Conservation (phyloP, 2,888 invertebrate genomes). For the Carterocephalus palaemon region DNA sequence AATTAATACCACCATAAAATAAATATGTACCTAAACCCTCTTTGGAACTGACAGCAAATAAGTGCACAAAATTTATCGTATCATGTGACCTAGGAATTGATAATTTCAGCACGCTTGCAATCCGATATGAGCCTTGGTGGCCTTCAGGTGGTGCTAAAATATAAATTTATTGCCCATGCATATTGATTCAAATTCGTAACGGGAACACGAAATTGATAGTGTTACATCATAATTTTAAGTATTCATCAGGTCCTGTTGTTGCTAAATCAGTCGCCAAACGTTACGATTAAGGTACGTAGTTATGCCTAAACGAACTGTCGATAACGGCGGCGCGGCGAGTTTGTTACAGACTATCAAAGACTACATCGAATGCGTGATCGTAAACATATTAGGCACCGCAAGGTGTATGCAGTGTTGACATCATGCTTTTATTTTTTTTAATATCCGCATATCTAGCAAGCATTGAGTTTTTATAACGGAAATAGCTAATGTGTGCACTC, state of each 20-base stretch:
- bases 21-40: too few species aligned
- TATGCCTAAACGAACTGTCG: conserved; percentile 9
- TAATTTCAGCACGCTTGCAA: conserved; percentile 11
- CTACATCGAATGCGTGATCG: conserved; percentile 9
- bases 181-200: conserved; percentile 23
- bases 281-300: conserved; percentile 6
- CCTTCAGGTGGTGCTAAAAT: conserved; percentile 15
- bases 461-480: too few species aligned
- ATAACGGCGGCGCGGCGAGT: not conserved
- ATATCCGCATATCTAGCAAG: too few species aligned
- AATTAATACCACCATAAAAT: too few species aligned
- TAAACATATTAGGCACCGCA: conserved; percentile 5
- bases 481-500: too few species aligned
- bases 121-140: not conserved
- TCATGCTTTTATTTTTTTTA: too few species aligned
- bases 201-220: conserved; percentile 35
- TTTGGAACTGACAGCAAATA: too few species aligned
- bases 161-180: conserved; percentile 23
- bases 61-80: not conserved
- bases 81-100: conserved; percentile 4
- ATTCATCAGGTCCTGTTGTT: conserved; percentile 49
- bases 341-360: conserved; percentile 5
- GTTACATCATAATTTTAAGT: conserved; percentile 48
- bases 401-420: too few species aligned
- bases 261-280: conserved; percentile 36